phyloP scores from a whole-genome alignment of 2,113 vertebrate species.

The Fregetta grallaria region DNA sequence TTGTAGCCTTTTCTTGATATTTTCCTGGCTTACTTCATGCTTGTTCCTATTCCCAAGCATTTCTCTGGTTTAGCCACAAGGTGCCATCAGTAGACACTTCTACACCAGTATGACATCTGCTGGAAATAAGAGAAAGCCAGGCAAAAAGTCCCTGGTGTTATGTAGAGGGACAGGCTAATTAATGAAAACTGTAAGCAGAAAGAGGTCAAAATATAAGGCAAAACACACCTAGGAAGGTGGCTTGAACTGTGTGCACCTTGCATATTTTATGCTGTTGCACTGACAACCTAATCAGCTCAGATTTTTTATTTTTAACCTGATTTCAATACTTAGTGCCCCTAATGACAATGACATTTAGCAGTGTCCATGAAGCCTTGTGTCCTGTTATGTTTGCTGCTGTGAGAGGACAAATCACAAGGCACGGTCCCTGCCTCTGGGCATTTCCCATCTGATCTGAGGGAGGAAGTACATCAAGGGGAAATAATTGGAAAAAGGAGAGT shows the following conservation, averaged over 20 bases:
- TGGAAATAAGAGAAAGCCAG: background rate
- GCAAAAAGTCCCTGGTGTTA: background rate
- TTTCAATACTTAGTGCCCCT: background rate
- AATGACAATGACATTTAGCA: background rate
- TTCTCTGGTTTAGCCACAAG: slow-evolving; percentile 67
- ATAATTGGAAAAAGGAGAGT: background rate
- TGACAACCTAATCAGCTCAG: background rate
- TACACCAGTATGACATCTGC: background rate
- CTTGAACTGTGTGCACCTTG: background rate
- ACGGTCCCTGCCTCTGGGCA: background rate
- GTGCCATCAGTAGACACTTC: slow-evolving; percentile 62
- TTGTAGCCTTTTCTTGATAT: background rate
- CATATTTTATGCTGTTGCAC: background rate
- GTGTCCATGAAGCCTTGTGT: background rate
- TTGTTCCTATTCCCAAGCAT: background rate
- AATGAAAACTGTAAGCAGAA: background rate
- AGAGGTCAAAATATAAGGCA: background rate
- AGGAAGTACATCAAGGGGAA: background rate
- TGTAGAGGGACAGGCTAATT: background rate
- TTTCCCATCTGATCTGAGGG: background rate
- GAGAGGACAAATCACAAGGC: background rate
- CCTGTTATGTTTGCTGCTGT: background rate
- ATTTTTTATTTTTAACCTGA: background rate
- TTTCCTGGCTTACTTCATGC: background rate
- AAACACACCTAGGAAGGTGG: background rate